These are phyloP conservation scores for Eulacestoma nigropectus DNA, from an alignment of 2,113 vertebrate genomes.

Conservation along the genomic window DNA sequence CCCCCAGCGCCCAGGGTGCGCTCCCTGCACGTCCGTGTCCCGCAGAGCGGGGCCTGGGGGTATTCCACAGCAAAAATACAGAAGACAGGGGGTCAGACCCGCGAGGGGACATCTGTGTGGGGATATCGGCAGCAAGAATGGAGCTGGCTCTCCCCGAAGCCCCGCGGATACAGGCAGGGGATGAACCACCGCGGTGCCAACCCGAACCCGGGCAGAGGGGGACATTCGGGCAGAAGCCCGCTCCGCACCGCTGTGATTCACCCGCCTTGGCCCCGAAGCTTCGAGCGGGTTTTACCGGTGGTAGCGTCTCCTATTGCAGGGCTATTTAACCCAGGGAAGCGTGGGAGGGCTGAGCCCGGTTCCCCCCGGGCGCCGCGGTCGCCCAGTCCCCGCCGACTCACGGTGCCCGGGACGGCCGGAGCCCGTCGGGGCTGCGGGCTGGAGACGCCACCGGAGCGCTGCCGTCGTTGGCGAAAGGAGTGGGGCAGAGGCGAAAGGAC, in stretches of 20 bases:
- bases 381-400: background rate
- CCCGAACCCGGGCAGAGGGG: no score
- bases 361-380: background rate
- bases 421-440: background rate
- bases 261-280: background rate
- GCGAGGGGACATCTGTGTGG: background rate
- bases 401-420: no score
- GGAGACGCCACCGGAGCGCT: background rate
- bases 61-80: background rate
- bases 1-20: background rate
- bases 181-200: background rate
- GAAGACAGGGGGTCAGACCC: background rate
- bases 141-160: background rate
- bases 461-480: background rate
- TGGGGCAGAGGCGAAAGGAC: background rate
- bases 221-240: background rate
- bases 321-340: accelerated
- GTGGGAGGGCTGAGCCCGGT: background rate
- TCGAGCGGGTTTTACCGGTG: background rate
- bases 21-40: background rate
- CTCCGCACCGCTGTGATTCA: background rate
- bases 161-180: background rate
- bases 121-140: background rate
- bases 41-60: background rate
- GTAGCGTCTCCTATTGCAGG: background rate